Evolutionary conservation across 2,888 invertebrate genomes (phyloP), one percentile per base, ranked within the genome.

Genomic region (Orthonevra nobilis): DNA sequence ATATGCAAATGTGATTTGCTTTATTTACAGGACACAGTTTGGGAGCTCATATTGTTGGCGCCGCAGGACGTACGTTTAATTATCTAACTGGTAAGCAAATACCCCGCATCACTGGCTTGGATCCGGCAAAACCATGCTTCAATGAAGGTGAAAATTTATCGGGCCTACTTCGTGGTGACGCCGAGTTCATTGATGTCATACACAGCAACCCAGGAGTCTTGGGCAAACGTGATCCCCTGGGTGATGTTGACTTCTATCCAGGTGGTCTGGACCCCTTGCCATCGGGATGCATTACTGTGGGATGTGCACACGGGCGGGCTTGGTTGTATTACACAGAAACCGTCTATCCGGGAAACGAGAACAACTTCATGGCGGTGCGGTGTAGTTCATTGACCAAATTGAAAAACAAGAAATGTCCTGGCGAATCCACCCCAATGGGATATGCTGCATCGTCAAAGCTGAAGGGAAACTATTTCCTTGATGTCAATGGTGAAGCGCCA

Each of bases 71-170:
- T 7, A 82, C 83, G 9, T 89, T 87, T 40, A 82, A 72, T 26
- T 69, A 81, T 1, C 52, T 85, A 1, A 86, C 89, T 1, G 84
- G 83, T 2, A 82, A 85, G 44, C 15, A 82, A 6, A 83, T 88
- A 15, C 83, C 84, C 6, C 84, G 87, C 9, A 87, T 88, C 30
- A 89, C 88, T 0, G 88, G 86, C 4, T 79, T 88, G 14, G 89
- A 88, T 83, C 88, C 88, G 1, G 88, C 88, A 2, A 87, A 86
- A 38, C 87, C 87, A 10, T 88, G 87, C 30, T 88, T 88, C 61
- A 87, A 88, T 34, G 81, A 84, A 14, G 83, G 85, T 17, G 82
- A 86, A 7, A 63, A 75, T 0, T 54, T 87, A 0, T 83, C 86
- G 0, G 85, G 87, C 0, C 44, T 88, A 1, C 81, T 81, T 38